Evolutionary conservation across 2,113 vertebrate species (phyloP).

Genomic region (Coptodon bakossiorum): DNA sequence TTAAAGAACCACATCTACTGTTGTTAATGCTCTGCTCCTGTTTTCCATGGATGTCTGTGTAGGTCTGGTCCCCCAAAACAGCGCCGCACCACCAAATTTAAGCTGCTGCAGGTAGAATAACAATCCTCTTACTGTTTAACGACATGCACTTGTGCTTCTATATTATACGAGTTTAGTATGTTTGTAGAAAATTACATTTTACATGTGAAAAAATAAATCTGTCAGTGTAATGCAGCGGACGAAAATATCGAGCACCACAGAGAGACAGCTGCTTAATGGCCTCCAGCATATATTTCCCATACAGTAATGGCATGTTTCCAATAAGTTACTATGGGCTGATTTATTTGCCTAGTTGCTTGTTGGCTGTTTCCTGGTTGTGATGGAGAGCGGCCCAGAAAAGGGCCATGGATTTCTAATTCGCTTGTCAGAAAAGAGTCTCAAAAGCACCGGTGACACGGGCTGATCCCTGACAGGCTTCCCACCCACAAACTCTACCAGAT

Average conservation of each 20-base stretch:
- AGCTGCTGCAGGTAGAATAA: background rate
- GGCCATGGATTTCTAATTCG: background rate
- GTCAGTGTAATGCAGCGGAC: background rate
- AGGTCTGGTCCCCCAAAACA: background rate
- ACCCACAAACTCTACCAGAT: background rate
- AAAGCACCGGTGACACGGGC: background rate
- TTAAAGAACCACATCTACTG: background rate
- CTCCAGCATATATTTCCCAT: background rate
- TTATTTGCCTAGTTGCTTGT: background rate
- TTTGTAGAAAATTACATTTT: background rate
- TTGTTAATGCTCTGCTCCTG: background rate
- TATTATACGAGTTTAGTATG: background rate
- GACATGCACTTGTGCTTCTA: background rate
- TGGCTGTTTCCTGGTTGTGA: background rate
- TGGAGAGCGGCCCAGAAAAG: background rate
- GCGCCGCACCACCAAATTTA: accelerated
- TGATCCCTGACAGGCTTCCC: background rate
- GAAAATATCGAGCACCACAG: accelerated
- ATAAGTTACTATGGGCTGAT: background rate
- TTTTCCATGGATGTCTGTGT: background rate
- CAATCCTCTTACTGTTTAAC: background rate
- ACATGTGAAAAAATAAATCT: background rate
- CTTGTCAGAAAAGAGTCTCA: background rate
- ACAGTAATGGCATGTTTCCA: background rate
- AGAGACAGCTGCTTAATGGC: background rate